phyloP scores from a whole-genome alignment of 2,797 vertebrate species.

The Falco rusticolus region DNA sequence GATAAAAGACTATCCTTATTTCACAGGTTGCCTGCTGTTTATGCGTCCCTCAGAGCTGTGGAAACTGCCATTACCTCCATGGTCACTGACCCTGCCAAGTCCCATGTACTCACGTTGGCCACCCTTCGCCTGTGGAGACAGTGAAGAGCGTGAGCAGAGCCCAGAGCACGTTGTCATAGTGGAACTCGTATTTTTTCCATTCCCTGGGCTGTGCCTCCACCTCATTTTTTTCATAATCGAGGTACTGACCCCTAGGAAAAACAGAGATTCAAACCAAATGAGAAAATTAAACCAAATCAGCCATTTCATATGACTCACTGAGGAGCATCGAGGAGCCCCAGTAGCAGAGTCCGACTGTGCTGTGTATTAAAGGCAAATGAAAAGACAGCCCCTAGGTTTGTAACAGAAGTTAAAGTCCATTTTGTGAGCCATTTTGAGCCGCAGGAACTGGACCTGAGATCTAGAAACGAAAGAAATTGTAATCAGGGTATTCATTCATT shows the following conservation, averaged over 20 bases:
- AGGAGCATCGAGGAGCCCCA: background rate
- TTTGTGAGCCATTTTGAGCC: background rate
- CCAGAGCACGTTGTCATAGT: conserved; percentile 98
- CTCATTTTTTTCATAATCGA: conserved; percentile 91
- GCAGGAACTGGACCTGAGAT: background rate
- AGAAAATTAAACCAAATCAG: background rate
- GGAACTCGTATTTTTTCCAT: conserved; percentile 97
- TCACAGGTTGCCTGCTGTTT: background rate
- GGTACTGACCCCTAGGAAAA: conserved; percentile 88
- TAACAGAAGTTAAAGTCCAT: background rate
- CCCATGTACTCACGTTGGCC: conserved; percentile 89
- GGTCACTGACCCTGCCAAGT: background rate
- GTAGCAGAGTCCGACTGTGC: background rate
- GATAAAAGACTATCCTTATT: background rate
- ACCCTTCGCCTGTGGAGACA: conserved; percentile 95
- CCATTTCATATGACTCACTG: background rate
- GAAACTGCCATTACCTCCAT: background rate
- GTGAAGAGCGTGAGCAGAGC: conserved; percentile 96
- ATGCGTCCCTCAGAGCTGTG: background rate
- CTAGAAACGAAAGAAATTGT: background rate
- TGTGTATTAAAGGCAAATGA: background rate
- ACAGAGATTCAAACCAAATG: background rate
- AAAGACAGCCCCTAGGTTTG: background rate
- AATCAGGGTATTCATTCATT: background rate
- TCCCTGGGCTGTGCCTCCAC: conserved; percentile 89